Evolutionary conservation across 2,797 vertebrate species (phyloP).

Genomic region (Typhlichthys subterraneus): DNA sequence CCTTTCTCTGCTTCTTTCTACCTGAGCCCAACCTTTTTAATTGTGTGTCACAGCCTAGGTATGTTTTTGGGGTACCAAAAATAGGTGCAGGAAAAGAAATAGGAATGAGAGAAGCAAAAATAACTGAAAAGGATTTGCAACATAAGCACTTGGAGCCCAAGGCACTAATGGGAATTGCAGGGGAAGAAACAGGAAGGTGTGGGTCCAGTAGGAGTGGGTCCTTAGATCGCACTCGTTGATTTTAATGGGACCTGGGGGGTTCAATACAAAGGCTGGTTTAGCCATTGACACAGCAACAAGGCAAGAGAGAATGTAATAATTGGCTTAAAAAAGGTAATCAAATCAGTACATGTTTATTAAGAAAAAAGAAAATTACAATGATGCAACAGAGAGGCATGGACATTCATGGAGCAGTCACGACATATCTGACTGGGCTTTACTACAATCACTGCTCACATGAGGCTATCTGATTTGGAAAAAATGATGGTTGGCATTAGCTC

Average conservation of each 20-base stretch:
- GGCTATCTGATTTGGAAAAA: conserved; percentile 7
- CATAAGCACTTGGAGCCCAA: conserved; percentile 59
- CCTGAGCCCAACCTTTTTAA: conserved; percentile 61
- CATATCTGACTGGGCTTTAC: conserved; percentile 26
- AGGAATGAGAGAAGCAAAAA: conserved; percentile 24
- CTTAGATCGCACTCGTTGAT: conserved; percentile 46
- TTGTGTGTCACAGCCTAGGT: conserved; percentile 45
- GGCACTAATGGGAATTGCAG: conserved; percentile 77
- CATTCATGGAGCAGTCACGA: conserved; percentile 19
- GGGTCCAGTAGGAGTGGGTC: conserved; percentile 31
- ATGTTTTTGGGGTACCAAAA: conserved; percentile 18
- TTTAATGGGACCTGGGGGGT: conserved; percentile 61
- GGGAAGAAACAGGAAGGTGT: conserved; percentile 47
- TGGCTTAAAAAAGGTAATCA: conserved; percentile 51
- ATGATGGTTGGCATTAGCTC: conserved; percentile 3
- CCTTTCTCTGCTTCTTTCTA: conserved; percentile 56
- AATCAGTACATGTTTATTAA: conserved; percentile 58
- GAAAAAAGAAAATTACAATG: conserved; percentile 47
- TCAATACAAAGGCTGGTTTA: conserved; percentile 53
- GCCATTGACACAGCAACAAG: conserved; percentile 48
- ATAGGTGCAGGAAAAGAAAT: conserved; percentile 15
- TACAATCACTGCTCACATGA: conserved; percentile 37
- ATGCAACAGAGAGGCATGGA: conserved; percentile 32
- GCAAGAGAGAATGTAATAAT: conserved; percentile 47
- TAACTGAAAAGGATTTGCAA: conserved; percentile 49